phyloP scores from a whole-genome alignment of 1,140 invertebrate species.

The Drosophila aff. region DNA sequence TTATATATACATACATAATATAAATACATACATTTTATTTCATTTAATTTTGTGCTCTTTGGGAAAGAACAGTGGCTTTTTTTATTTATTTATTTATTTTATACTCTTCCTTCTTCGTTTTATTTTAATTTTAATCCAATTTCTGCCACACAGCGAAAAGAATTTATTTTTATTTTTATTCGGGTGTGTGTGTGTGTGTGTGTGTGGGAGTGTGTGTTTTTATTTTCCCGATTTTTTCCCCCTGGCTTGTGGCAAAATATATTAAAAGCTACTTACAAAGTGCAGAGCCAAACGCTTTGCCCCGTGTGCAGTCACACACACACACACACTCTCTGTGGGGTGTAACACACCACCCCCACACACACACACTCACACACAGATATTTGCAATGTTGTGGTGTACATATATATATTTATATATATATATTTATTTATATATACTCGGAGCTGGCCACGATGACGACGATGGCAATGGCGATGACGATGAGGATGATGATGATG shows the following conservation, averaged over 20 bases:
- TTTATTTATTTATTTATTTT: conserved; percentile 43
- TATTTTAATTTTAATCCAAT: conserved; percentile 79
- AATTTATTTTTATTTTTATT: conserved; percentile 57
- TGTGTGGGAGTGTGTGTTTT: conserved; percentile 20
- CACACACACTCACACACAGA: conserved; percentile 32
- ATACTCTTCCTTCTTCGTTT: conserved; percentile 40
- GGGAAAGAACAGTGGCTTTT: conserved; percentile 10
- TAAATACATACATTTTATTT: conserved; percentile 30
- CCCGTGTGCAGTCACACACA: conserved; percentile 38
- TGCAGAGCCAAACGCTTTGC: conserved; percentile 68
- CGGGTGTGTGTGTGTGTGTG: conserved; percentile 11
- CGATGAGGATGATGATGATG: conserved; percentile 56
- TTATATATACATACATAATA: neutral
- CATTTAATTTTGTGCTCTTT: conserved; percentile 55
- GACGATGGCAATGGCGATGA: conserved; percentile 30
- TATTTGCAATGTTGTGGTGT: conserved; percentile 75
- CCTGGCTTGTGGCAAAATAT: conserved; percentile 76
- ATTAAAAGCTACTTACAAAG: conserved; percentile 84
- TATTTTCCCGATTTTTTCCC: conserved; percentile 51
- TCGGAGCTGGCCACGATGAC: conserved; percentile 26
- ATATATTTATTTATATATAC: conserved; percentile 5
- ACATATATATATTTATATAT: conserved; percentile 21
- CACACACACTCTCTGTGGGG: conserved; percentile 16
- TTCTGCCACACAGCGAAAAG: conserved; percentile 51
- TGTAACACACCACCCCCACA: conserved; percentile 24